Conservation (phyloP, 2,797 vertebrate genomes). For the Orestias chungarensis region DNA sequence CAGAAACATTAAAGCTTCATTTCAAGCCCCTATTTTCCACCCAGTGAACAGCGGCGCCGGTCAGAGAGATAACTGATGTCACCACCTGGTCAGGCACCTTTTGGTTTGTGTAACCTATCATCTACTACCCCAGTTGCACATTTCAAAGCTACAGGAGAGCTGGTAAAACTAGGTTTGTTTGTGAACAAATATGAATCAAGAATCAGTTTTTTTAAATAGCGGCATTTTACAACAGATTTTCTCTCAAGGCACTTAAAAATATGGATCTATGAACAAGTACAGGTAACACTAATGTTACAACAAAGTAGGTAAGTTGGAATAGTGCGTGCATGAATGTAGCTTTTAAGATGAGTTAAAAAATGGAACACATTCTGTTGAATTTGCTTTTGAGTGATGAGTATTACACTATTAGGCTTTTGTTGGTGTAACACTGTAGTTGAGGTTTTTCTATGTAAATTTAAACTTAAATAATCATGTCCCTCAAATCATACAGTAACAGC, state of each 20-base stretch:
- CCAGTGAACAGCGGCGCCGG: background rate
- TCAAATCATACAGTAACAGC: too few relatives aligned
- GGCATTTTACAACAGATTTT: too few relatives aligned
- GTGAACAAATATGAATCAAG: background rate
- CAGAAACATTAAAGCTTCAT: background rate
- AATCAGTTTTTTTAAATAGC: too few relatives aligned
- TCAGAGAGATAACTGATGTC: background rate
- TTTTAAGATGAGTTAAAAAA: too few relatives aligned
- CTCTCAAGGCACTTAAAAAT: too few relatives aligned
- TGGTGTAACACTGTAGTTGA: background rate
- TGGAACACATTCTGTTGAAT: background rate
- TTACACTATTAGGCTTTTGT: too few relatives aligned
- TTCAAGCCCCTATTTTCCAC: background rate
- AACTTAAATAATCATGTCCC: background rate
- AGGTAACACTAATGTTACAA: background rate
- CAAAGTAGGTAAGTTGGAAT: background rate
- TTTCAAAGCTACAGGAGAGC: background rate
- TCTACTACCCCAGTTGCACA: background rate
- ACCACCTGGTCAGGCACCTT: background rate
- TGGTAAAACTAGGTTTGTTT: background rate
- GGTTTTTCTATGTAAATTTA: background rate
- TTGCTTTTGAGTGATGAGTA: background rate
- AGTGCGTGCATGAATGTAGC: background rate
- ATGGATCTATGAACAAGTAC: too few relatives aligned
- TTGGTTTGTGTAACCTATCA: background rate